Percentiles rank a stretch among this genome's conserved stretches.
Conservation (phyloP, 53 echinoderm and acorn worm genomes). For the Luidia sarsii region DNA sequence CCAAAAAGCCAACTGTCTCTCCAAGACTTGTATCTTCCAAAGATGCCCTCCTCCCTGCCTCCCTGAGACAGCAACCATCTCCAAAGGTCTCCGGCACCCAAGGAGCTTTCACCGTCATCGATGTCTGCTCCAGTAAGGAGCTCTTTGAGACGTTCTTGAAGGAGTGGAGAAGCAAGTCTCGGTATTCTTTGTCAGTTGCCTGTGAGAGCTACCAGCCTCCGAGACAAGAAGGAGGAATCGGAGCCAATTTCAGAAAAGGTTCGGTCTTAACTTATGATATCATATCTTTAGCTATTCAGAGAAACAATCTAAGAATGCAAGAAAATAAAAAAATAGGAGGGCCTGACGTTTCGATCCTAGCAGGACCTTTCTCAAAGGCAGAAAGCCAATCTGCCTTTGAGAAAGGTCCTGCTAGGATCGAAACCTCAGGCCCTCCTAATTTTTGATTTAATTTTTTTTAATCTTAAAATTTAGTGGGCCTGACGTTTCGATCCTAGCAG, state of each 20-base stretch:
- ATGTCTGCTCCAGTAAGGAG: conserved; percentile 85
- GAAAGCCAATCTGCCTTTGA: too few species aligned
- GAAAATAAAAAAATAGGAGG: too few species aligned
- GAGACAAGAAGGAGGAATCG: conserved; percentile 81
- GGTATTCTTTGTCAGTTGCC: conserved; percentile 80
- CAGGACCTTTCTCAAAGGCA: too few species aligned
- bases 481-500: too few species aligned
- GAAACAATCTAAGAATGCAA: too few species aligned
- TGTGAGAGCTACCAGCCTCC: conserved; percentile 82
- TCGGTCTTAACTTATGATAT: too few species aligned
- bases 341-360: too few species aligned
- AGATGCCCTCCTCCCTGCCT: not conserved
- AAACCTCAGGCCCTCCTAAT: too few species aligned
- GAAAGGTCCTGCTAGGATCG: too few species aligned
- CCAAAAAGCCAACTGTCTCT: not conserved
- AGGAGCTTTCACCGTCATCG: conserved; percentile 83
- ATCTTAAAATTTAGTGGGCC: too few species aligned
- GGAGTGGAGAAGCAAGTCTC: conserved; percentile 83
- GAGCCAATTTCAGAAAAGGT: conserved; percentile 82
- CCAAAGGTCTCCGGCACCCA: conserved; percentile 65
- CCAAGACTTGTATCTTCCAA: conserved; percentile 8
- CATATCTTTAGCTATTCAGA: too few species aligned
- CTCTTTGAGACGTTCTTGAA: conserved; percentile 81
- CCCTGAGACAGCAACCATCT: conserved; percentile 13
- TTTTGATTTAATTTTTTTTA: too few species aligned